Conservation (phyloP, 2,797 vertebrate genomes). For the Hydrophis major region DNA sequence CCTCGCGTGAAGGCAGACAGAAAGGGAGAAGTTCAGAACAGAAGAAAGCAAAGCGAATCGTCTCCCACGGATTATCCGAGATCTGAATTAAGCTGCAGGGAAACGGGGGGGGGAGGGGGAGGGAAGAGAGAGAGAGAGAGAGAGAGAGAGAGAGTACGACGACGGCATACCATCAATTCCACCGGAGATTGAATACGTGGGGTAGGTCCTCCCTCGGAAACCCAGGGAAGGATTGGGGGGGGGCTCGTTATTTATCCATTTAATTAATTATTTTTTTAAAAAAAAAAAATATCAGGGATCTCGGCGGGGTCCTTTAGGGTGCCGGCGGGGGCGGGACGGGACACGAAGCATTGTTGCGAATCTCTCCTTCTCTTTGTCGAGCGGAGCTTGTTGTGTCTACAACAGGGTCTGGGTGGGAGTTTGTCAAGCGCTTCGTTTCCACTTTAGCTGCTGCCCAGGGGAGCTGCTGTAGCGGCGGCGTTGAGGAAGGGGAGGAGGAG, state of each 20-base stretch:
- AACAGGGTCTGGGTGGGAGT: constrained; percentile 80
- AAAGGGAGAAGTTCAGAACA: background rate
- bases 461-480: constrained; percentile 38
- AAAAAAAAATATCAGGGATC: background rate
- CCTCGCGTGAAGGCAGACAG: background rate
- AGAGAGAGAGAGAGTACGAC: background rate
- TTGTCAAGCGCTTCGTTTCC: constrained; percentile 76
- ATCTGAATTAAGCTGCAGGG: background rate
- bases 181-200: background rate
- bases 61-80: background rate
- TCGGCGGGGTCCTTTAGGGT: background rate
- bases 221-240: background rate
- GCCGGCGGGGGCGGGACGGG: constrained; percentile 48
- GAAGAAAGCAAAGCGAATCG: background rate
- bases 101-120: no score
- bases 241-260: background rate
- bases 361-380: constrained; percentile 58
- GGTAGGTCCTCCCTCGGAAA: background rate
- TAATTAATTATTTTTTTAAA: background rate
- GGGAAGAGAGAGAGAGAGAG: no score
- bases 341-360: constrained; percentile 68
- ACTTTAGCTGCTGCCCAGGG: constrained; percentile 73
- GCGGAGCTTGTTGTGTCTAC: constrained; percentile 81
- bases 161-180: background rate
- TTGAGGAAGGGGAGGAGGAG: background rate